phyloP scores from a whole-genome alignment of 1,140 invertebrate species.

The Neodiprion virginianus region DNA sequence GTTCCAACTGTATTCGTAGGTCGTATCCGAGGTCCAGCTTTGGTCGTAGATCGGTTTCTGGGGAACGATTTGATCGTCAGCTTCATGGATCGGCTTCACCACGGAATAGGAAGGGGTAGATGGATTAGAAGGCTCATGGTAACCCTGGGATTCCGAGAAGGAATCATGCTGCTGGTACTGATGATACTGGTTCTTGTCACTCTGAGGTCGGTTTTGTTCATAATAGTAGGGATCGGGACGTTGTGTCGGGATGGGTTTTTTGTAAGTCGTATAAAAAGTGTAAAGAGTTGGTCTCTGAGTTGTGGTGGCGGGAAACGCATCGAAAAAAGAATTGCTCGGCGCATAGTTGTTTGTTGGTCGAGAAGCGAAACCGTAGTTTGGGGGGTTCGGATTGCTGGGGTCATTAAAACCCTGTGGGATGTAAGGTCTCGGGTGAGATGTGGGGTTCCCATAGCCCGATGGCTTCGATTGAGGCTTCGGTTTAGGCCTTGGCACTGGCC shows the following conservation, averaged over 20 bases:
- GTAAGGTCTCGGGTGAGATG: conserved; percentile 30
- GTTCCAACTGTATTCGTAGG: background rate
- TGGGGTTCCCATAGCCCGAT: conserved; percentile 8
- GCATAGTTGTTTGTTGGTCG: conserved; percentile 34
- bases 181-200: conserved; percentile 5
- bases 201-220: background rate
- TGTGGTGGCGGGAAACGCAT: conserved; percentile 20
- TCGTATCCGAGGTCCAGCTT: conserved; percentile 25
- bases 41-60: conserved; percentile 26
- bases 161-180: conserved; percentile 18
- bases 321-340: conserved; percentile 39
- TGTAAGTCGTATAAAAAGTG: conserved; percentile 14
- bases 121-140: conserved; percentile 16
- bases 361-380: conserved; percentile 36
- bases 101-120: no score
- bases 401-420: conserved; percentile 45
- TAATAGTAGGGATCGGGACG: background rate
- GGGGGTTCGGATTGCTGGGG: conserved; percentile 53
- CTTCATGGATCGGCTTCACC: no score
- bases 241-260: background rate
- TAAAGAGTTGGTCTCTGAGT: conserved; percentile 34
- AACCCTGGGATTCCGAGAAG: background rate
- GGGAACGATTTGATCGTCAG: no score
- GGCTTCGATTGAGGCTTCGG: conserved; percentile 19
- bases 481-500: conserved; percentile 15